phyloP scores from a whole-genome alignment of 2,888 invertebrate genomes.

The Agapostemon virescens region DNA sequence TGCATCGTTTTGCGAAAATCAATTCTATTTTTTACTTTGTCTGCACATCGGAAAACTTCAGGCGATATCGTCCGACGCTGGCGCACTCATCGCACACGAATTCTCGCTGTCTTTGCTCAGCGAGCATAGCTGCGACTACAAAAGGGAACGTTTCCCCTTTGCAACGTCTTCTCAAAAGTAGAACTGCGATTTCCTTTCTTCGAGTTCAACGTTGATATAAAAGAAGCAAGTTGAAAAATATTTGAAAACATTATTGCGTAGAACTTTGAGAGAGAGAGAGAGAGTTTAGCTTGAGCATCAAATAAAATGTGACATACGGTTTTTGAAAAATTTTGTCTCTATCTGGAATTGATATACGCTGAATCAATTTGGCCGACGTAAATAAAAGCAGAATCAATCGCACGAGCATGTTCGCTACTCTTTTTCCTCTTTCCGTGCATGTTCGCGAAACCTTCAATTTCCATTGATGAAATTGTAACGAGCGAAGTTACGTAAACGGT shows the following conservation, averaged over 20 bases:
- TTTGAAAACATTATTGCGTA: not conserved
- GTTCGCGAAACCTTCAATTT: constrained; percentile 6
- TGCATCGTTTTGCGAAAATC: too few relatives aligned
- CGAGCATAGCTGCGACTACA: too few relatives aligned
- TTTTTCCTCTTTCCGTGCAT: not conserved
- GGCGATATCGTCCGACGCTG: too few relatives aligned
- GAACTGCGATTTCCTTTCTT: too few relatives aligned
- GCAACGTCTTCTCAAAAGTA: too few relatives aligned
- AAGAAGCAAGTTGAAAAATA: not conserved
- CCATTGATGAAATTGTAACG: constrained; percentile 1
- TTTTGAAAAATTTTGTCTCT: not conserved
- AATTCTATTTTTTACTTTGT: too few relatives aligned
- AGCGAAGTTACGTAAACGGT: not conserved
- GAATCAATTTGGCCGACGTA: not conserved
- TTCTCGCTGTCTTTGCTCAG: too few relatives aligned
- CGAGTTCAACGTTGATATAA: not conserved
- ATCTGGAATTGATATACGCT: not conserved
- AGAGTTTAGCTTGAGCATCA: not conserved
- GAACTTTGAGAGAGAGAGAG: too few relatives aligned
- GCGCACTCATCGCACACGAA: too few relatives aligned
- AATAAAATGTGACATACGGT: not conserved
- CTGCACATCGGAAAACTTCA: too few relatives aligned
- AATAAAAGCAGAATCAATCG: not conserved
- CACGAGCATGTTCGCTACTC: not conserved
- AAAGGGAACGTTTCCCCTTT: too few relatives aligned